phyloP scores from a whole-genome alignment of 2,797 vertebrate genomes.

The Gadopsis marmoratus region DNA sequence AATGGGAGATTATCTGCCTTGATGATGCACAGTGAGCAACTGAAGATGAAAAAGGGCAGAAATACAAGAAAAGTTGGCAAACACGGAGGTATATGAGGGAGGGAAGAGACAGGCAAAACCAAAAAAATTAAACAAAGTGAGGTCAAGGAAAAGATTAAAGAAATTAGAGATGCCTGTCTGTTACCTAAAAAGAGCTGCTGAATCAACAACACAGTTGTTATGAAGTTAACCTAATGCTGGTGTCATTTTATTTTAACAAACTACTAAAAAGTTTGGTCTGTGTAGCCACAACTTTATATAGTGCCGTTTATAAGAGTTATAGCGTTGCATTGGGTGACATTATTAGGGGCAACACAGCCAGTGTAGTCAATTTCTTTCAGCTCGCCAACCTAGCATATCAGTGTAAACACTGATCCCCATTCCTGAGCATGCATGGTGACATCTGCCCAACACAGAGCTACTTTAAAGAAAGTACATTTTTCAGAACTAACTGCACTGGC shows the following conservation, averaged over 20 bases:
- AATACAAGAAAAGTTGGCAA: background rate
- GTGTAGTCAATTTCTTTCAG: background rate
- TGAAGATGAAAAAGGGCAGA: conserved; percentile 41
- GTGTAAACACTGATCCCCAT: background rate
- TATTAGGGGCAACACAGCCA: background rate
- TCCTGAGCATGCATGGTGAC: background rate
- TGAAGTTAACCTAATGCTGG: background rate
- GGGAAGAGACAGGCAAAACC: background rate
- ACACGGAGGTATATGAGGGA: background rate
- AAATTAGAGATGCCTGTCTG: background rate
- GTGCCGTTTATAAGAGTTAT: background rate
- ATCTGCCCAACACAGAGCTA: conserved; percentile 9
- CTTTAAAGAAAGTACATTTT: background rate
- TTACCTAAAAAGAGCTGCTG: background rate
- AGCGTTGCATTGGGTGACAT: background rate
- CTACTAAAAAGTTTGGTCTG: background rate
- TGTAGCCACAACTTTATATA: background rate
- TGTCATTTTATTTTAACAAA: background rate
- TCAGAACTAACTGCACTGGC: background rate
- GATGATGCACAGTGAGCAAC: conserved; percentile 97
- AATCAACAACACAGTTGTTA: conserved; percentile 5
- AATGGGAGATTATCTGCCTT: conserved; percentile 99
- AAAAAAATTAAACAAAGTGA: background rate
- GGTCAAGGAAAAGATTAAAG: background rate
- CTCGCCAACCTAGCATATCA: background rate